Evolutionary conservation across 2,113 vertebrate species (phyloP).

Genomic region (Himantopus leucocephalus): DNA sequence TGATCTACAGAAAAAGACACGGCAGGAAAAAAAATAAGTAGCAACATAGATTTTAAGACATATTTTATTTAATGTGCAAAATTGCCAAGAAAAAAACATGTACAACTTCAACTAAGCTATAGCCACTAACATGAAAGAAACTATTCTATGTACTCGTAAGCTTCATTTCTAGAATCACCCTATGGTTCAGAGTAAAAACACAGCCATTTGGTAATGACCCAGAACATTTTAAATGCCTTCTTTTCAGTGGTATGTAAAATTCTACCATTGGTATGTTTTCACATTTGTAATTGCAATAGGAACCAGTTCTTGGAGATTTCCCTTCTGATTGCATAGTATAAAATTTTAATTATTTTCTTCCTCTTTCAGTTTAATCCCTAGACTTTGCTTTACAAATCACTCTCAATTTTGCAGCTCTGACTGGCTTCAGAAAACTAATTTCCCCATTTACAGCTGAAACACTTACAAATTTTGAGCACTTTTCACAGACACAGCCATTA

Average conservation of each 20-base stretch:
- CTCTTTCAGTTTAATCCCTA: background rate
- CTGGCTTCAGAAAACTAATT: slow-evolving; percentile 19
- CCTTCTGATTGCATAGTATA: slow-evolving; percentile 22
- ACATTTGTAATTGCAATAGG: background rate
- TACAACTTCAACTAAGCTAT: slow-evolving; percentile 33
- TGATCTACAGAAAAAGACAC: background rate
- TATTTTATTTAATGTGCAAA: slow-evolving; percentile 63
- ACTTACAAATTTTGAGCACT: slow-evolving; percentile 28
- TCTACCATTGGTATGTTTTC: background rate
- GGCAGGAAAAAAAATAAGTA: background rate
- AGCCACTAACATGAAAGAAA: slow-evolving; percentile 18
- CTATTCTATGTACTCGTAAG: background rate
- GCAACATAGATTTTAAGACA: slow-evolving; percentile 13
- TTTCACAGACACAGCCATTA: slow-evolving; percentile 64
- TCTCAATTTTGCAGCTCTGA: background rate
- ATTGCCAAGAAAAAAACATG: slow-evolving; percentile 15
- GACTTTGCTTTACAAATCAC: background rate
- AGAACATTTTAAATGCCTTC: background rate
- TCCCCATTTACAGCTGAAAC: slow-evolving; percentile 23
- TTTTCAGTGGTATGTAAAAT: background rate
- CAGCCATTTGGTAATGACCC: background rate
- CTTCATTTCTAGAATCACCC: background rate
- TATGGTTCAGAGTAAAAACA: slow-evolving; percentile 21
- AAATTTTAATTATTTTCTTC: background rate
- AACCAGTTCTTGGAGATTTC: background rate